A percentile compares a stretch with the other conserved stretches of the same genome.
phyloP scores from a whole-genome alignment of 2,113 vertebrate genomes.

The Cathartes aura region DNA sequence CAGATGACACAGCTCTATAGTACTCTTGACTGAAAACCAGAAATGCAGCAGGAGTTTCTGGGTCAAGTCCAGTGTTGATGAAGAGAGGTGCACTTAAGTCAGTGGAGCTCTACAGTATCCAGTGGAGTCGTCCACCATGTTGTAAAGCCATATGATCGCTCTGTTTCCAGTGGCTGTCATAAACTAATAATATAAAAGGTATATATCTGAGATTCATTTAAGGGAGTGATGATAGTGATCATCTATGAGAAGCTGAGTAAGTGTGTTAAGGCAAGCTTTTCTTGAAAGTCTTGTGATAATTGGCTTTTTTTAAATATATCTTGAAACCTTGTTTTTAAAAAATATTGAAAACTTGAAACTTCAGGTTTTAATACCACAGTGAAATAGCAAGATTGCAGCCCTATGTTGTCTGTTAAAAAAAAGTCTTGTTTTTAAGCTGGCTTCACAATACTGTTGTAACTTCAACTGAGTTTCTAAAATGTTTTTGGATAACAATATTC shows the following conservation, averaged over 20 bases:
- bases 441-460: neutral
- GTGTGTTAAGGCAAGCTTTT: neutral
- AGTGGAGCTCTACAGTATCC: neutral
- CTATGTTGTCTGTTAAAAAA: neutral
- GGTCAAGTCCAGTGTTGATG: neutral
- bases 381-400: neutral
- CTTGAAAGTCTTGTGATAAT: neutral
- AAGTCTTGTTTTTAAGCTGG: neutral
- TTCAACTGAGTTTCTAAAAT: neutral
- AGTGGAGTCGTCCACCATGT: neutral
- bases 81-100: neutral
- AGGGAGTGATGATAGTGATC: neutral
- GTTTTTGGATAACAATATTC: neutral
- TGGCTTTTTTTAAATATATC: neutral
- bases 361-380: neutral
- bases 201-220: neutral
- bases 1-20: neutral
- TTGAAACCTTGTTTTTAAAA: neutral
- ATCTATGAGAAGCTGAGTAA: neutral
- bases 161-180: neutral
- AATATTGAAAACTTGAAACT: neutral
- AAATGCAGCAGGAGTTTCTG: neutral
- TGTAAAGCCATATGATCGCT: accelerated
- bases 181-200: neutral
- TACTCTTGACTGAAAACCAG: neutral